phyloP scores from a whole-genome alignment of 1,140 invertebrate genomes.

The Thalassaphorura encarpata region DNA sequence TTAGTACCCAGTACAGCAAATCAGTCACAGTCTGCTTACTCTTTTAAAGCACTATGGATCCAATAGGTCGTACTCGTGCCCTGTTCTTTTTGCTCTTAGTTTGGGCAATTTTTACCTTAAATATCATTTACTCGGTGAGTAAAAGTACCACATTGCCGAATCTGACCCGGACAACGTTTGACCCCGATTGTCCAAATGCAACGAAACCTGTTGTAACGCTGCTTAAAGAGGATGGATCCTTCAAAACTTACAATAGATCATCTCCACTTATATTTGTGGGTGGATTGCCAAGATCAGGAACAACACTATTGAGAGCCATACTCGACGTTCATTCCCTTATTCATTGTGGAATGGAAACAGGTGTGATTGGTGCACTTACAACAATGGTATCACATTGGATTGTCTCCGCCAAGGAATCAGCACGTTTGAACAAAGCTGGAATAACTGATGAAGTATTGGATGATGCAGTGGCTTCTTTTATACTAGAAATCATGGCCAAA shows the following conservation, averaged over 20 bases:
- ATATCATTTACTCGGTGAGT: too few relatives aligned
- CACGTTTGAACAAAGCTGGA: conserved; percentile 83
- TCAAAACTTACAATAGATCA: conserved; percentile 57
- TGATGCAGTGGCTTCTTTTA: conserved; percentile 84
- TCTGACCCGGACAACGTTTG: too few relatives aligned
- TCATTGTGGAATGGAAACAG: conserved; percentile 94
- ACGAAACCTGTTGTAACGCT: conserved; percentile 25
- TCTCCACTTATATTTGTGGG: conserved; percentile 96
- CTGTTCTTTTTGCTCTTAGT: too few relatives aligned
- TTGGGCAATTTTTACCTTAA: too few relatives aligned
- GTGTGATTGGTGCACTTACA: conserved; percentile 87
- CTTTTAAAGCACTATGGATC: too few relatives aligned
- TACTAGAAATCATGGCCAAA: conserved; percentile 86
- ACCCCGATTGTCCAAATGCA: too few relatives aligned
- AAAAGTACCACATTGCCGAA: too few relatives aligned
- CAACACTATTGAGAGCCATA: conserved; percentile 95
- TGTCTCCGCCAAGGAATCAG: conserved; percentile 78
- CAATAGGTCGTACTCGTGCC: too few relatives aligned
- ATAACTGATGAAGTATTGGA: conserved; percentile 60
- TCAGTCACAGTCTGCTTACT: too few relatives aligned
- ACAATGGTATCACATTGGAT: conserved; percentile 88
- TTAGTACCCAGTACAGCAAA: too few relatives aligned
- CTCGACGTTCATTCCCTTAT: conserved; percentile 71
- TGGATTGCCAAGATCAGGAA: conserved; percentile 91
- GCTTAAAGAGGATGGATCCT: conserved; percentile 28